Evolutionary conservation across 2,113 vertebrate genomes (phyloP), one percentile per base, ranked within the genome.

Genomic region (Strigops habroptila): DNA sequence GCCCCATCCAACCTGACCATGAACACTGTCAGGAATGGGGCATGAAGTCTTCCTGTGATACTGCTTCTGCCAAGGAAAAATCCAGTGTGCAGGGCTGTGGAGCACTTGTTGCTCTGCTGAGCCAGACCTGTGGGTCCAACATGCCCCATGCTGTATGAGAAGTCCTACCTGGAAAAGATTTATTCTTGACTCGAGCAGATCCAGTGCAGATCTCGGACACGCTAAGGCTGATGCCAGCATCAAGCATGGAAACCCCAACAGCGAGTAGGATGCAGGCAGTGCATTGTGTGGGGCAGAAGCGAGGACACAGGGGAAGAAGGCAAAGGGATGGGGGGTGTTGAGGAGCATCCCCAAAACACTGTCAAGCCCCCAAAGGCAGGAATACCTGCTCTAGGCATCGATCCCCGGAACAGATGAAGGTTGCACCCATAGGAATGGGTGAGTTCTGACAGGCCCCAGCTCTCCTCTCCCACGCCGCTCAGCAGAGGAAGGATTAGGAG

Each of bases 231-330:
- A 14, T 1, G 67, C 52, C 80, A 22, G 63, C 59, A 19, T 6
- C 0, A 2, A 64, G 65, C 1, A 18, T 0, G 7, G 52, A 7
- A 23, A 30, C 21, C 6, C 0, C 43, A 12, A 62, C 33, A 18
- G 24, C 0, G 2, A 39, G 51, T 0, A 30, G 87, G 52, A 9
- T 8, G 52, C 0, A 5, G 35, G 31, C 63, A 14, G 13, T 0
- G 18, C 55, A 28, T 4, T 4, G 6, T 16, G 0, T 0, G 16
- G 41, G 44, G 69, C 65, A 60, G 46, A 57, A 55, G 64, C 43
- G 35, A 24, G 88, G 65, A 28, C 28, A 6, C 9, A 1, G 24
- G 22, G 51, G 18, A n/a, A 10, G 53, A 23, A 3, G 25, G 43
- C 1, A 49, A 24, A 51, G 24, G 27, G 57, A 59, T 24, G 22